These are phyloP conservation scores for Chiloscyllium punctatum DNA, from an alignment of 2,797 vertebrate genomes.

Conservation along the genomic window DNA sequence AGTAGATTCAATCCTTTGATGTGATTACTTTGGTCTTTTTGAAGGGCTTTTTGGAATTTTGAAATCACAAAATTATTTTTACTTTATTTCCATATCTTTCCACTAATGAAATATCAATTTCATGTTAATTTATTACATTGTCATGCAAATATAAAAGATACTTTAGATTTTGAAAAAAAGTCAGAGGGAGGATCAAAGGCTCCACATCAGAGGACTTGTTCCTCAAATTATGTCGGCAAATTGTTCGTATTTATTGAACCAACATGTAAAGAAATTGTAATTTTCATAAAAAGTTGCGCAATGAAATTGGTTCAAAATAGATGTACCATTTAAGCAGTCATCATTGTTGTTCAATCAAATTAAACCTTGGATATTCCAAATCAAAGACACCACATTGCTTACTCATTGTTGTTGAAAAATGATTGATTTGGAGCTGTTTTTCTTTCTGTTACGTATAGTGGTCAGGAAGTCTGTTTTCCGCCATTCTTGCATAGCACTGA, in stretches of 20 bases:
- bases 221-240: conserved; percentile 22
- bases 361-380: neutral
- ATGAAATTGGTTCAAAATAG: neutral
- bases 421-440: neutral
- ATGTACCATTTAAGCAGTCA: conserved; percentile 14
- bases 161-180: conserved; percentile 20
- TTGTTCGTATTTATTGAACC: neutral
- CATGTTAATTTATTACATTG: neutral
- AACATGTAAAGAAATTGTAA: neutral
- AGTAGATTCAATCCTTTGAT: neutral
- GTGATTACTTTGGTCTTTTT: conserved; percentile 22
- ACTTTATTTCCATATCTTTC: conserved; percentile 1
- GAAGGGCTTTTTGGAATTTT: conserved; percentile 3
- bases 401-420: neutral
- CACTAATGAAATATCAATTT: neutral
- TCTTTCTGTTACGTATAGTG: neutral
- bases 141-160: neutral
- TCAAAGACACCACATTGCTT: neutral
- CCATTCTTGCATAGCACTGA: neutral
- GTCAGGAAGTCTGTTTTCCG: neutral
- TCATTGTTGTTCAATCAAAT: neutral
- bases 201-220: conserved; percentile 17
- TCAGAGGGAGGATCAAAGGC: conserved; percentile 30
- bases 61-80: neutral
- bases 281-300: neutral